Evolutionary conservation across 1,140 invertebrate genomes (phyloP).

Genomic region (Nephotettix cincticeps): DNA sequence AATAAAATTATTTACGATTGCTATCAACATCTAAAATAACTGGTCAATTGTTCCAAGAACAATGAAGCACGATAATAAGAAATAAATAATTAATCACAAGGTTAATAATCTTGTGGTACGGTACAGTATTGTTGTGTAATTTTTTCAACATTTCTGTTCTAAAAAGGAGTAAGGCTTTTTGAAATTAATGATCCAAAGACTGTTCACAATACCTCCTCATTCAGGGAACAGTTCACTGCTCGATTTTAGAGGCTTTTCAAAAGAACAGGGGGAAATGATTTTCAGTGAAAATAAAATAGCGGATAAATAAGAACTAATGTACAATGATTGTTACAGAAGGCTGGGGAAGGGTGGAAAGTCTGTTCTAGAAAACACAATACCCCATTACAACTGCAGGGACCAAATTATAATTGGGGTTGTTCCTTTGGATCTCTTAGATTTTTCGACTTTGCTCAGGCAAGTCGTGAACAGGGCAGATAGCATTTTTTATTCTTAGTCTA

Average conservation of each 20-base stretch:
- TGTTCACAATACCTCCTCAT: background rate
- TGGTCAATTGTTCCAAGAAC: too few species aligned
- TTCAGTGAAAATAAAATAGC: conserved; percentile 24
- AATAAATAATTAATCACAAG: too few species aligned
- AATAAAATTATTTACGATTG: too few species aligned
- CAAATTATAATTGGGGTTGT: conserved; percentile 1
- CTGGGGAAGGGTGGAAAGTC: background rate
- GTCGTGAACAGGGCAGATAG: too few species aligned
- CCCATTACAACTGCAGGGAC: background rate
- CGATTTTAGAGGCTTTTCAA: conserved; percentile 2
- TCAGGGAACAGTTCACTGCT: background rate
- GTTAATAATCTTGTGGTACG: too few species aligned
- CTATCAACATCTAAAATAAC: too few species aligned
- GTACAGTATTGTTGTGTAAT: too few species aligned
- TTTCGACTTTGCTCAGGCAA: background rate
- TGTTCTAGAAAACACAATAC: conserved; percentile 4
- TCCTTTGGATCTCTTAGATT: background rate
- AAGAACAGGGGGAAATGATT: conserved; percentile 12
- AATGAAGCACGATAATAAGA: too few species aligned
- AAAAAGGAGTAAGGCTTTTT: too few species aligned
- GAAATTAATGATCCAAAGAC: conserved; percentile 4
- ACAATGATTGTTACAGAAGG: conserved; percentile 12
- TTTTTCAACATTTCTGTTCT: too few species aligned
- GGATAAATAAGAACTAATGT: conserved; percentile 24
- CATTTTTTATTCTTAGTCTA: too few species aligned